Conservation (phyloP, 23 tunicate species). For the Ciona savignyi region DNA sequence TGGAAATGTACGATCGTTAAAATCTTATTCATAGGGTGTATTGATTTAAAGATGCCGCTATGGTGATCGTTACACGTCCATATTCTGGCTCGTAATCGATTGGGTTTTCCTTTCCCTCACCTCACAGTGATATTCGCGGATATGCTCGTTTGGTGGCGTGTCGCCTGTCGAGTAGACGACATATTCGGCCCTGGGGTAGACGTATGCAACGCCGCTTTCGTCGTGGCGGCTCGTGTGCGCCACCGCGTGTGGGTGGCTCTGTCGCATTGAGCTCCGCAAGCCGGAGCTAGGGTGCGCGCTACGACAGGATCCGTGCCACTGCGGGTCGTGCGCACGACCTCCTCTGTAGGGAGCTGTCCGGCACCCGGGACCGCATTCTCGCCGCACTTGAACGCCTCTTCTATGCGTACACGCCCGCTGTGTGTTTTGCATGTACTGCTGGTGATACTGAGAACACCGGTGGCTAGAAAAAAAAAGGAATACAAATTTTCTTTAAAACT, state of each 20-base stretch:
- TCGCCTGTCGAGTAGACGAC: slow-evolving; percentile 30
- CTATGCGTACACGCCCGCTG: neutral
- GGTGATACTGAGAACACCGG: neutral
- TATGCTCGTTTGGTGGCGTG: slow-evolving; percentile 14
- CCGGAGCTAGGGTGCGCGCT: neutral
- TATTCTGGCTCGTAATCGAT: too few relatives aligned
- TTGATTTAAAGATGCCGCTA: too few relatives aligned
- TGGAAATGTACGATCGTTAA: slow-evolving; percentile 1
- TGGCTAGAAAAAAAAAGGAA: too few relatives aligned
- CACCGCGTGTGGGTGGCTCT: slow-evolving; percentile 10
- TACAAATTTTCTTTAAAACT: too few relatives aligned
- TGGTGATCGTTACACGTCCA: too few relatives aligned
- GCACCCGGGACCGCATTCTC: neutral
- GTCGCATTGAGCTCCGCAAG: neutral
- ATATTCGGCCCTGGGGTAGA: slow-evolving; percentile 32
- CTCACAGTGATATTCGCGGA: slow-evolving; percentile 17
- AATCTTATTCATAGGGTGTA: neutral
- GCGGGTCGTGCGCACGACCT: slow-evolving; percentile 5
- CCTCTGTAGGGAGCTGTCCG: slow-evolving; percentile 2
- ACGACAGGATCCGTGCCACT: slow-evolving; percentile 2
- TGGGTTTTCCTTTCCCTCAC: slow-evolving; percentile 4
- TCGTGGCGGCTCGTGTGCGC: slow-evolving; percentile 12
- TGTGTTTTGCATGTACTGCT: neutral
- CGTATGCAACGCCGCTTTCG: slow-evolving; percentile 18
- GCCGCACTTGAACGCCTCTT: neutral